Evolutionary conservation across 2,113 vertebrate genomes (phyloP), one percentile per base, ranked within the genome.

Genomic region (Engraulis encrasicolus): DNA sequence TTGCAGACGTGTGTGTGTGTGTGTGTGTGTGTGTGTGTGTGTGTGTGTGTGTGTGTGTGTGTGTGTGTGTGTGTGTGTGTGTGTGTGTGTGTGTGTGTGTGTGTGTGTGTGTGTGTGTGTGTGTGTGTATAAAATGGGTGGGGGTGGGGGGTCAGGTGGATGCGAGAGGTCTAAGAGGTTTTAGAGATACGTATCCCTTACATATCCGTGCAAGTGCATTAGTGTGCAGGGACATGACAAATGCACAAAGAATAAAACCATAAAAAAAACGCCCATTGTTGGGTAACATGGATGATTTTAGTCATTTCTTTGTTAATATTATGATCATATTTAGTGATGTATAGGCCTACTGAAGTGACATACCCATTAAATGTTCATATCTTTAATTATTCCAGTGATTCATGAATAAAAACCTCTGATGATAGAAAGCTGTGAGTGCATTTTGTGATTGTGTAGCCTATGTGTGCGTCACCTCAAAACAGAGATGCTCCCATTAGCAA

Each of bases 1-100:
- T 91, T 85, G 80, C 80, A 61, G 52, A 90, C 19, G 85, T 61
- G 50, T 58, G 48, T 12, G 58, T 66, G 58, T 66, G 58, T 66
- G 58, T 15, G 58, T 31, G 58, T 31, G 58, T 27, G 58, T 9
- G 58, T 27, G 58, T 66, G 23, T 66, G 48, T 20, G 77, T 37
- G 11, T 23, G 45, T 37, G 50, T 79, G 48, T 20, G 77, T 49
- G 11, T 37, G 45, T 37, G 50, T 79, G 45, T 78, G 58, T 61
- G 79, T 20, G 77, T 49, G 11, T 37, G 45, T 37, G 50, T 79
- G 45, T 78, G 58, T 61, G 85, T 61, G 50, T 58, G 48, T 12
- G 58, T 66, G 58, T 66, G 58, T 66, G 58, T 15, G 58, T 31
- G 58, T 31, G 58, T 27, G 58, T 9, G 58, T 27, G 58, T 66